phyloP scores from a whole-genome alignment of 2,888 invertebrate genomes.

The Steromphala cineraria region DNA sequence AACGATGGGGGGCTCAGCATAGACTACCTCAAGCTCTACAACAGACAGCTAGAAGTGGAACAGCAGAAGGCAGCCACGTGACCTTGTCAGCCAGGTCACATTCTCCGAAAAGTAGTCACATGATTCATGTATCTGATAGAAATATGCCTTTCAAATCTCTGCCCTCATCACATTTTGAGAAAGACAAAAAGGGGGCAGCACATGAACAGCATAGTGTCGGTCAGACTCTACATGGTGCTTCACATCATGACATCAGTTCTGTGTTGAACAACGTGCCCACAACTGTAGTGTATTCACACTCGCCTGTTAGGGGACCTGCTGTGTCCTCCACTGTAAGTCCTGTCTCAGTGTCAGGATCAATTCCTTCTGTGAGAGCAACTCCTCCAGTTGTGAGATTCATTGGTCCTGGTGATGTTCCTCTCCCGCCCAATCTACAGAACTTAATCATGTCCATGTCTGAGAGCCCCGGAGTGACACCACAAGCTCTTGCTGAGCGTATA shows the following conservation, averaged over 20 bases:
- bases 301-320: background rate
- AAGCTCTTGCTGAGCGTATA: background rate
- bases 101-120: background rate
- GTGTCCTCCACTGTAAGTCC: background rate
- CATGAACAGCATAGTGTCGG: no score
- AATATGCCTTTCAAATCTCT: no score
- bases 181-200: no score
- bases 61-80: background rate
- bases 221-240: no score
- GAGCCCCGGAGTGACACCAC: background rate
- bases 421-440: background rate
- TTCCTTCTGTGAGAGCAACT: slow-evolving; percentile 3
- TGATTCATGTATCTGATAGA: background rate
- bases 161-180: no score
- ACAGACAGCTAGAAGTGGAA: background rate
- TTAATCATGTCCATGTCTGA: background rate
- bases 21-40: background rate
- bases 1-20: background rate
- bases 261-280: background rate
- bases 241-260: background rate
- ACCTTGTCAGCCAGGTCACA: background rate
- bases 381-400: background rate
- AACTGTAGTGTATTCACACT: slow-evolving; percentile 7
- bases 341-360: background rate
- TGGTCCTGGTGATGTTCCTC: background rate